Percentiles rank a stretch among this genome's conserved stretches.
Evolutionary conservation across 2,797 vertebrate species (phyloP).

Genomic region (Anniella stebbinsi): DNA sequence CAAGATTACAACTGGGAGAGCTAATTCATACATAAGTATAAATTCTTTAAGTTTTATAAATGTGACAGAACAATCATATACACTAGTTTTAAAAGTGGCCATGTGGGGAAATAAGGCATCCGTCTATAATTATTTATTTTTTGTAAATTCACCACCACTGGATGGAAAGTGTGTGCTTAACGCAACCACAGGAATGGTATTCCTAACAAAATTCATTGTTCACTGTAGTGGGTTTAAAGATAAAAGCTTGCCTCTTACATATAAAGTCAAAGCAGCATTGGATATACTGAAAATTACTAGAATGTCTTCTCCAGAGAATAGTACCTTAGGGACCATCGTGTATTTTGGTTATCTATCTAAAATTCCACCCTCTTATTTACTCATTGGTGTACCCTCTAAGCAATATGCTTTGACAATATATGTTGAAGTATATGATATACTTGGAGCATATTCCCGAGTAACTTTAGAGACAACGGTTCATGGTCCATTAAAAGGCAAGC

Average conservation of each 20-base stretch:
- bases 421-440: slow-evolving; percentile 64
- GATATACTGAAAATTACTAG: slow-evolving; percentile 6
- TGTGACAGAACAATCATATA: slow-evolving; percentile 28
- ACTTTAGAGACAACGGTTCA: slow-evolving; percentile 40
- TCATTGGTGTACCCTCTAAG: slow-evolving; percentile 50
- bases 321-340: slow-evolving; percentile 69
- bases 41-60: slow-evolving; percentile 71
- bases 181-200: slow-evolving; percentile 56
- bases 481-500: not conserved
- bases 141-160: slow-evolving; percentile 65
- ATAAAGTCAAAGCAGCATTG: slow-evolving; percentile 77
- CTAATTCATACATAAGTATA: slow-evolving; percentile 67
- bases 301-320: slow-evolving; percentile 69
- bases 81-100: slow-evolving; percentile 44
- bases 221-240: slow-evolving; percentile 71
- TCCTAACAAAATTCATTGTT: slow-evolving; percentile 75
- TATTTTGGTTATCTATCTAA: slow-evolving; percentile 67
- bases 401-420: slow-evolving; percentile 57
- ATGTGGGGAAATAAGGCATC: slow-evolving; percentile 57
- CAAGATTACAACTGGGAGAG: slow-evolving; percentile 70
- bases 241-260: slow-evolving; percentile 68
- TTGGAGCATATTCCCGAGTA: slow-evolving; percentile 68
- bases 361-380: slow-evolving; percentile 72
- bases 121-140: slow-evolving; percentile 27
- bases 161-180: slow-evolving; percentile 61